Base-by-base conservation (phyloP, 2,113 vertebrate genomes). In the Carassius auratus region DNA sequence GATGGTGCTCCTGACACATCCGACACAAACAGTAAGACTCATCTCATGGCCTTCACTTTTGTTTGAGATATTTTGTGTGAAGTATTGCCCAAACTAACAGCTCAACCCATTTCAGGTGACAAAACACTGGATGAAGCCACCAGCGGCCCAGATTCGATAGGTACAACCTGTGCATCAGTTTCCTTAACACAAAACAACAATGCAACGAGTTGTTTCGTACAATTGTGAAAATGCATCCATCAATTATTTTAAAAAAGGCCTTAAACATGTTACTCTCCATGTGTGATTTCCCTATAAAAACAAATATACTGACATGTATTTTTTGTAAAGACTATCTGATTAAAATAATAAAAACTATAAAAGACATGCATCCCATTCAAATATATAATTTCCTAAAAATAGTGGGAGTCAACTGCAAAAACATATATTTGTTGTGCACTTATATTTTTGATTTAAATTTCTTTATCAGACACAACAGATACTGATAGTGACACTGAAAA, bases 51-150 rank as follows among this genome's bases (percentile, higher is more conserved):
- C 55, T 57, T 57, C 55, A 2, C 5, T 57, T 7, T 57, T 19
- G 13, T 26, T 19, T 50, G 45, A 50, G 14, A 78, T 17, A 8
- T 15, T 50, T 76, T 33, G 2, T 61, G 36, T 26, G 21, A 75
- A 42, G 19, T 13, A 38, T 19, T 30, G 19, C 19, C 12, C 8
- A 64, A 68, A 42, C 36, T 75, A 57, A 66, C n/a, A 61, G 5
- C 2, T 9, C 50, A 2, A n/a, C 48, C 73, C 5, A 74, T 88
- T 85, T 80, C 42, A 86, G 88, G 17, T 33, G 85, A 85, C 17
- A 57, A 61, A 73, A 88, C 69, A 42, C 26, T 59, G 21, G 85
- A 88, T 78, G 85, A 86, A 69, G 64, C 86, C 64, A 80, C 86
- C 36, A 81, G 62, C 23, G 76, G 62, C 5, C 82, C 82, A 75